Evolutionary conservation across 2,797 vertebrate species (phyloP).

Genomic region (Sebastes alutus): DNA sequence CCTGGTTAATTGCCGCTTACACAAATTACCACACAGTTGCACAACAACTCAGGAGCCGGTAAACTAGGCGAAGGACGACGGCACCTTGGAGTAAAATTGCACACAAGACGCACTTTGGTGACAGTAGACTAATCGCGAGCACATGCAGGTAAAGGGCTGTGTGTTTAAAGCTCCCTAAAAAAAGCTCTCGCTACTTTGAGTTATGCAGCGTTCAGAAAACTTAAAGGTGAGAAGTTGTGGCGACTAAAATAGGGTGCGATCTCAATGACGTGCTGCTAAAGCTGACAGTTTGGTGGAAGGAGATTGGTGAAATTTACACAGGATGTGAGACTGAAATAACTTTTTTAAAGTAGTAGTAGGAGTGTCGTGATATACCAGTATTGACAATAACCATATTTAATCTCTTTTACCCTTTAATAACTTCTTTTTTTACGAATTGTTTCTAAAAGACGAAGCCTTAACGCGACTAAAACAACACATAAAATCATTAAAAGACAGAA

Average conservation of each 20-base stretch:
- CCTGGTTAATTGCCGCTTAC: slow-evolving; percentile 51
- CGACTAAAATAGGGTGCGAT: neutral
- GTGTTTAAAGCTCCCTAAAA: slow-evolving; percentile 16
- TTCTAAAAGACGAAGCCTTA: no score
- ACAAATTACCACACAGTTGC: slow-evolving; percentile 39
- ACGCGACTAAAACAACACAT: no score
- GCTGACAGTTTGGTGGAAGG: neutral
- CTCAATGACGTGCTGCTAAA: neutral
- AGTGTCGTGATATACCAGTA: no score
- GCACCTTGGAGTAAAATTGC: slow-evolving; percentile 57
- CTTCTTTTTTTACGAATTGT: no score
- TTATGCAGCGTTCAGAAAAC: slow-evolving; percentile 21
- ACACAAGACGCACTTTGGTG: slow-evolving; percentile 18
- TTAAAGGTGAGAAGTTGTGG: slow-evolving; percentile 2
- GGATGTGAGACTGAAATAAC: neutral
- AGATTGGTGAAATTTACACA: neutral
- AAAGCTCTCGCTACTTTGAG: slow-evolving; percentile 26
- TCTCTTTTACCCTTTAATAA: no score
- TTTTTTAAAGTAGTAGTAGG: neutral
- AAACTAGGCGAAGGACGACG: slow-evolving; percentile 63
- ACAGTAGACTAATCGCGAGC: slow-evolving; percentile 55
- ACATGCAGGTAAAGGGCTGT: slow-evolving; percentile 11
- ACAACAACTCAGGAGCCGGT: slow-evolving; percentile 7
- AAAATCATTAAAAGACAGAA: no score
- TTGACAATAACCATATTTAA: no score